Evolutionary conservation across 2,888 invertebrate genomes (phyloP).

Genomic region (Patella ulyssiponensis): DNA sequence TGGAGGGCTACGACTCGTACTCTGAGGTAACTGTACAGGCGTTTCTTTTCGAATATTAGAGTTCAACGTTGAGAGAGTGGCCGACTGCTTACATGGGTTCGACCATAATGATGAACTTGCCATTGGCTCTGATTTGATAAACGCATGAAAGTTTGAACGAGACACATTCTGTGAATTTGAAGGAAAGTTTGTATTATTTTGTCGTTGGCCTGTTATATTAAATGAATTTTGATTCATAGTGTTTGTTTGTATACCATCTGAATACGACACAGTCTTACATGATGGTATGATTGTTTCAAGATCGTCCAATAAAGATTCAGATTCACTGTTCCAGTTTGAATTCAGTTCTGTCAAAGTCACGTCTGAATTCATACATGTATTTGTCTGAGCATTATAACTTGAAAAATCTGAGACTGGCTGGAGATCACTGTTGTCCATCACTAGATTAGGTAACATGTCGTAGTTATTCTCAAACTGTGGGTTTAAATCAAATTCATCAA

Average conservation of each 20-base stretch:
- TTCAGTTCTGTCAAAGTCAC: conserved; percentile 59
- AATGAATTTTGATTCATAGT: background rate
- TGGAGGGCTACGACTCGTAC: background rate
- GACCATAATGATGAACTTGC: background rate
- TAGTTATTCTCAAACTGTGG: conserved; percentile 46
- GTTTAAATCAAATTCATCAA: conserved; percentile 53
- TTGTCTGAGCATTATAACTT: conserved; percentile 29
- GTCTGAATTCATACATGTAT: conserved; percentile 27
- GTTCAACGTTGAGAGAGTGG: no score
- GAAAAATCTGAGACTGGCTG: conserved; percentile 11
- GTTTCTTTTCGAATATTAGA: background rate
- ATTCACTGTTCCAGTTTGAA: conserved; percentile 25
- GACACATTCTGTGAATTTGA: background rate
- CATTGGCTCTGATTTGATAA: background rate
- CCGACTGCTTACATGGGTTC: background rate
- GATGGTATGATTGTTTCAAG: conserved; percentile 13
- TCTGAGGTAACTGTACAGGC: background rate
- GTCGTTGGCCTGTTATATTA: background rate
- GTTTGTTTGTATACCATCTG: background rate
- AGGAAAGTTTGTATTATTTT: background rate
- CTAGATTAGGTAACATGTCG: background rate
- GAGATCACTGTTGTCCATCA: conserved; percentile 10
- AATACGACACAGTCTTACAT: background rate
- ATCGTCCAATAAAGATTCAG: conserved; percentile 34
- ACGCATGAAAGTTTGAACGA: background rate